Evolutionary conservation across 1,140 invertebrate species (phyloP).

Genomic region (Panulirus ornatus): DNA sequence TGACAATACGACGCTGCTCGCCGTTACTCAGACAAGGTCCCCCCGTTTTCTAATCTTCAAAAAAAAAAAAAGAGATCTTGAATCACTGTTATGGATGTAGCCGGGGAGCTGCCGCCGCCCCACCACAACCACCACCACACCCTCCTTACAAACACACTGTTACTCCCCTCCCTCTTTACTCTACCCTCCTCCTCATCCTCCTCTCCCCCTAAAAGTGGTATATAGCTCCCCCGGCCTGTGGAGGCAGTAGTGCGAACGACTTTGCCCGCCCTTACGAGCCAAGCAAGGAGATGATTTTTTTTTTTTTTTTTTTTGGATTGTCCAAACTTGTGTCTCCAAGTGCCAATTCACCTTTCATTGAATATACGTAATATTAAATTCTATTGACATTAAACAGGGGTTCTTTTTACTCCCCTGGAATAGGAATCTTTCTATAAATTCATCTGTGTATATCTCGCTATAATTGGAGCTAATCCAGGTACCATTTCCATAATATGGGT

Average conservation of each 20-base stretch:
- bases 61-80: slow-evolving; percentile 50
- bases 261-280: not conserved
- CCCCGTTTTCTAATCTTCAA: not conserved
- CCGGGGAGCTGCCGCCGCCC: slow-evolving; percentile 12
- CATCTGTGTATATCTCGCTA: slow-evolving; percentile 71
- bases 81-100: slow-evolving; percentile 27
- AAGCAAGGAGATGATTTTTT: slow-evolving; percentile 44
- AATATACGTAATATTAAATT: slow-evolving; percentile 72
- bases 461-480: slow-evolving; percentile 69
- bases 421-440: slow-evolving; percentile 67
- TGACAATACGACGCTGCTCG: slow-evolving; percentile 47
- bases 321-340: slow-evolving; percentile 71
- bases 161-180: no score
- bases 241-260: no score
- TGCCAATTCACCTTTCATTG: slow-evolving; percentile 69
- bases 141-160: no score
- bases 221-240: no score
- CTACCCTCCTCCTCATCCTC: no score
- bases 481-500: slow-evolving; percentile 66
- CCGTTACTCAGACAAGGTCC: slow-evolving; percentile 51
- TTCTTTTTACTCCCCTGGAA: slow-evolving; percentile 65
- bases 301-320: no score
- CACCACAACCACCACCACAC: no score
- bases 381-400: slow-evolving; percentile 58
- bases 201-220: no score